phyloP scores from a whole-genome alignment of 2,888 invertebrate species.

The Xanthostigma xanthostigma region DNA sequence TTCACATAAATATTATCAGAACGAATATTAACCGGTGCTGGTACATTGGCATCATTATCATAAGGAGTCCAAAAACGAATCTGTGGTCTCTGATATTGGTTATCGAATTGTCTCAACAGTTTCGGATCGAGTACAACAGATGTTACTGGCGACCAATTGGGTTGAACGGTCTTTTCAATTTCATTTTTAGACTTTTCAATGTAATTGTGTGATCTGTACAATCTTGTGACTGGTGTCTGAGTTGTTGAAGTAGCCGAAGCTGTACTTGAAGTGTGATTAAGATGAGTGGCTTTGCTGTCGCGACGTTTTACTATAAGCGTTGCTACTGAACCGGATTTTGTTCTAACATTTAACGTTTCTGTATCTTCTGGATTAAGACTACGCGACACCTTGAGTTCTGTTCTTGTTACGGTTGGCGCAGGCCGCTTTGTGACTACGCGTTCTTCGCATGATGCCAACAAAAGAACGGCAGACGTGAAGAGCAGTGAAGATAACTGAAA shows the following conservation, averaged over 20 bases:
- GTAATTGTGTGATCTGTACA: conserved; percentile 30
- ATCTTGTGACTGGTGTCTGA: conserved; percentile 28
- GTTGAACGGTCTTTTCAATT: conserved; percentile 33
- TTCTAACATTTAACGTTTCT: conserved; percentile 61
- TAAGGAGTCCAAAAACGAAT: background rate
- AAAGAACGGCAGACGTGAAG: conserved; percentile 25
- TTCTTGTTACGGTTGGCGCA: conserved; percentile 47
- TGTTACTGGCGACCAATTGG: conserved; percentile 28
- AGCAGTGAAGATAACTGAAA: conserved; percentile 35
- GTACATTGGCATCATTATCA: conserved; percentile 29
- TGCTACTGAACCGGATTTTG: conserved; percentile 59
- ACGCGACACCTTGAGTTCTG: conserved; percentile 61
- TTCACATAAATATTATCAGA: conserved; percentile 47
- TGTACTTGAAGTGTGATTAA: conserved; percentile 19
- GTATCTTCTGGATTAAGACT: conserved; percentile 63
- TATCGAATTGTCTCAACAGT: conserved; percentile 6
- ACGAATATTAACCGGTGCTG: conserved; percentile 51
- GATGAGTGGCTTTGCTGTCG: conserved; percentile 35
- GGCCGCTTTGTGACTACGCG: conserved; percentile 28
- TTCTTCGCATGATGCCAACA: conserved; percentile 21
- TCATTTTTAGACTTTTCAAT: conserved; percentile 23
- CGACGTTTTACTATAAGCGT: conserved; percentile 62
- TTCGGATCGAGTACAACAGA: conserved; percentile 23
- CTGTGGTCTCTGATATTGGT: background rate
- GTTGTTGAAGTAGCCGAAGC: conserved; percentile 29